Evolutionary conservation across 1,140 invertebrate species (phyloP).

Genomic region (Dendroctonus valens): DNA sequence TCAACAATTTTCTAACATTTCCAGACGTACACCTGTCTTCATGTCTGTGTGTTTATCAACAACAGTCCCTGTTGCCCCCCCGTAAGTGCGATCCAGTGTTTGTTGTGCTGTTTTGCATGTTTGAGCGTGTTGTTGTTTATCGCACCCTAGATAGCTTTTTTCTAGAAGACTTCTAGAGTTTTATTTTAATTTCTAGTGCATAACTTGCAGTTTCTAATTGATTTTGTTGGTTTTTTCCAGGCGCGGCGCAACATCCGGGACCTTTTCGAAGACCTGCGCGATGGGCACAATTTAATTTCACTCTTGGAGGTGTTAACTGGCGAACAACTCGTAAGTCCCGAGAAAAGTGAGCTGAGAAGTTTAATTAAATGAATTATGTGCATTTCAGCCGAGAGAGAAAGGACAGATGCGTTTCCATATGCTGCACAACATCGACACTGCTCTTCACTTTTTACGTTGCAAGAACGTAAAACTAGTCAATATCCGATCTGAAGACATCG

Average conservation of each 20-base stretch:
- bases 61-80: constrained; percentile 77
- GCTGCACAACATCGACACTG: constrained; percentile 95
- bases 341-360: neutral
- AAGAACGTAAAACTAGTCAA: constrained; percentile 98
- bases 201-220: constrained; percentile 12
- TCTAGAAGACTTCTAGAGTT: too few species aligned
- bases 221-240: constrained; percentile 59
- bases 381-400: constrained; percentile 86
- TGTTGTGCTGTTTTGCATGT: constrained; percentile 22
- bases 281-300: constrained; percentile 95
- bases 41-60: constrained; percentile 81
- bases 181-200: neutral
- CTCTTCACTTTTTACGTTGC: constrained; percentile 86
- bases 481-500: constrained; percentile 98
- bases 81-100: constrained; percentile 61
- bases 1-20: constrained; percentile 47
- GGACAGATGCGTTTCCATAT: constrained; percentile 96
- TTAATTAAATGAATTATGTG: neutral
- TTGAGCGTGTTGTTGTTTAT: constrained; percentile 6
- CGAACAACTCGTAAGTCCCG: constrained; percentile 87
- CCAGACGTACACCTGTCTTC: constrained; percentile 85
- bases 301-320: constrained; percentile 94
- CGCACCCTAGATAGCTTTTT: neutral
- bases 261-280: constrained; percentile 92
- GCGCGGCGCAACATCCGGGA: constrained; percentile 89